Evolutionary conservation across 2,113 vertebrate genomes (phyloP).

Genomic region (Silurus meridionalis): DNA sequence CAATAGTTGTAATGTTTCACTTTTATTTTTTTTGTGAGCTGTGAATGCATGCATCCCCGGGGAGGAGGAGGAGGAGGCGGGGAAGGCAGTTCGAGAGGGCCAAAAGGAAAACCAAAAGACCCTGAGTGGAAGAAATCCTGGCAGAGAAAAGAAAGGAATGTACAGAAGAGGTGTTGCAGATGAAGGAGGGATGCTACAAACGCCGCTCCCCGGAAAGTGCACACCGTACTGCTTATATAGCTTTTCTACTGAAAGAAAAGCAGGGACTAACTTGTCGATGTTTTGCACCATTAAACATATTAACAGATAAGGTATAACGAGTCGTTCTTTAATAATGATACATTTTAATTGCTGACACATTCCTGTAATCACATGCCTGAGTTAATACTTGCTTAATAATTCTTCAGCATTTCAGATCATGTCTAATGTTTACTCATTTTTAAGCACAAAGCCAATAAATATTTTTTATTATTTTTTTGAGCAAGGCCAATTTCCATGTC

Average conservation of each 20-base stretch:
- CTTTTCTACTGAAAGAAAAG: not conserved
- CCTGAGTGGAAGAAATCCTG: conserved; percentile 69
- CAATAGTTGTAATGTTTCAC: conserved; percentile 78
- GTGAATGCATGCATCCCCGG: conserved; percentile 65
- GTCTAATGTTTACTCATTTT: not conserved
- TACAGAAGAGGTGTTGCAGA: conserved; percentile 57
- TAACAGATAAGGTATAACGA: not conserved
- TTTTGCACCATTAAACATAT: not conserved
- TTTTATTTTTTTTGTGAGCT: conserved; percentile 61
- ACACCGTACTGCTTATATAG: not conserved
- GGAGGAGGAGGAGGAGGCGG: not conserved
- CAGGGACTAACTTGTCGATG: not conserved
- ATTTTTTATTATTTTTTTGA: not conserved
- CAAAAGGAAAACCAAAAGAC: conserved; percentile 72
- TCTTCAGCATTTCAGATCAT: not conserved
- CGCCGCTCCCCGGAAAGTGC: not conserved
- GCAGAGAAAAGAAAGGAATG: conserved; percentile 71
- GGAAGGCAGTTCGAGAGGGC: not conserved
- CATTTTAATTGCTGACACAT: not conserved
- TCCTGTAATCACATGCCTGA: not conserved
- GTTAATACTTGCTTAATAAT: not conserved
- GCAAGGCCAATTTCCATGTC: not conserved
- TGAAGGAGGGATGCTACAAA: conserved; percentile 51
- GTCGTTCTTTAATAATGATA: not conserved
- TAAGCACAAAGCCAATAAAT: not conserved